These are phyloP conservation scores for Megalops atlanticus DNA, from an alignment of 2,113 vertebrate genomes.

Conservation along the genomic window DNA sequence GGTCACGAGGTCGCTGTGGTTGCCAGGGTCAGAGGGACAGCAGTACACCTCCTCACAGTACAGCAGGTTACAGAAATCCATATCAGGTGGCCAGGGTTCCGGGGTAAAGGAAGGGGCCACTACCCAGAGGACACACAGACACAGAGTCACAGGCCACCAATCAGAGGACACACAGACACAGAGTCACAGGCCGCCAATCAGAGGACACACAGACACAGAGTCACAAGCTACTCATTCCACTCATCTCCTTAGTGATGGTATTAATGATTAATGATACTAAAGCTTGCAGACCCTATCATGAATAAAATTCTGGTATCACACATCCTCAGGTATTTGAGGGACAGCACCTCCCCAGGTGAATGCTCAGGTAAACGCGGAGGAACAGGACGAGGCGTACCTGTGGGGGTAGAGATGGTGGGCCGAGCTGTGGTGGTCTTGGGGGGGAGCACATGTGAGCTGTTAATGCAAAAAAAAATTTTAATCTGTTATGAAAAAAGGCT, in stretches of 20 bases:
- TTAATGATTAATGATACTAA: too few species aligned
- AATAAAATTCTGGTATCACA: too few species aligned
- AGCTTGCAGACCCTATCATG: too few species aligned
- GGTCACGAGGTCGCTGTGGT: slow-evolving; percentile 18
- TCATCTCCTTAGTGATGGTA: too few species aligned
- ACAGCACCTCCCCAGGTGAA: background rate
- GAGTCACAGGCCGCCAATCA: too few species aligned
- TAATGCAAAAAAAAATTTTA: background rate
- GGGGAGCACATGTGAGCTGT: background rate
- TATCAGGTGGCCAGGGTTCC: slow-evolving; percentile 65
- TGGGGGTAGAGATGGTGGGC: background rate
- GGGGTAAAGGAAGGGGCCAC: slow-evolving; percentile 30
- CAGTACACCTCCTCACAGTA: slow-evolving; percentile 81
- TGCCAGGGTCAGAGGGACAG: slow-evolving; percentile 60
- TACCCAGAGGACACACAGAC: slow-evolving; percentile 17
- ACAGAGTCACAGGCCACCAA: slow-evolving; percentile 3
- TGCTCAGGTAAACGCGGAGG: background rate
- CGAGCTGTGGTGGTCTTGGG: background rate
- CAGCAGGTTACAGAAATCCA: slow-evolving; percentile 85
- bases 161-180: too few species aligned
- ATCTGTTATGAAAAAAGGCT: too few species aligned
- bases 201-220: too few species aligned
- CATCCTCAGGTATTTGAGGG: too few species aligned
- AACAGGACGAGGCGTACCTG: slow-evolving; percentile 1
- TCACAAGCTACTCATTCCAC: too few species aligned